phyloP scores from a whole-genome alignment of 2,113 vertebrate genomes.

The Seriola rivoliana region DNA sequence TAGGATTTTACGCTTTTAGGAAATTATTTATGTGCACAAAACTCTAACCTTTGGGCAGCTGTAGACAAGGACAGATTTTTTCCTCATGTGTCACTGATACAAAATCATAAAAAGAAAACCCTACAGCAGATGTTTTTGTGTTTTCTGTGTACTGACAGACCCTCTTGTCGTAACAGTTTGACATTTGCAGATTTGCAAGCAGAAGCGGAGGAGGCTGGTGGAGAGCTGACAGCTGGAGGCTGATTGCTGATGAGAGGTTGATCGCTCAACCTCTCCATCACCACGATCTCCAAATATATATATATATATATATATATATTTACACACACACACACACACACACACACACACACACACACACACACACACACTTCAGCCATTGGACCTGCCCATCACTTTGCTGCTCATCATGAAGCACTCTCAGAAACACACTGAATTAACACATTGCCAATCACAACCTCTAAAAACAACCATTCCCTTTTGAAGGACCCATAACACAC shows the following conservation, averaged over 20 bases:
- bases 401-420: conserved; percentile 17
- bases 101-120: conserved; percentile 4
- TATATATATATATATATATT: neutral
- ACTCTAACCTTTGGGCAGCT: neutral
- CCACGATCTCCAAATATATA: neutral
- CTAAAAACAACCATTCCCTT: conserved; percentile 14
- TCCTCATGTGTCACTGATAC: neutral
- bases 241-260: conserved; percentile 47
- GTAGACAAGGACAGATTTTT: neutral
- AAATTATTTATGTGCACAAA: neutral
- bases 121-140: neutral
- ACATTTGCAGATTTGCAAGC: conserved; percentile 39
- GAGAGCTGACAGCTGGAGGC: conserved; percentile 45
- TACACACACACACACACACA: conserved; percentile 11
- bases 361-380: conserved; percentile 18
- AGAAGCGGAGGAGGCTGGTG: conserved; percentile 23
- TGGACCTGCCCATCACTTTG: neutral
- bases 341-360: neutral
- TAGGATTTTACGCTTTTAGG: neutral
- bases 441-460: conserved; percentile 17
- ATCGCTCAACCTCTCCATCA: conserved; percentile 15
- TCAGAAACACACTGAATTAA: conserved; percentile 12
- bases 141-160: conserved; percentile 1
- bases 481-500: conserved; percentile 24
- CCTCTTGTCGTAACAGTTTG: conserved; percentile 14